Evolutionary conservation across 2,888 invertebrate species (phyloP), one percentile per base, ranked within the genome.

Genomic region (Caenorhabditis auriculariae): DNA sequence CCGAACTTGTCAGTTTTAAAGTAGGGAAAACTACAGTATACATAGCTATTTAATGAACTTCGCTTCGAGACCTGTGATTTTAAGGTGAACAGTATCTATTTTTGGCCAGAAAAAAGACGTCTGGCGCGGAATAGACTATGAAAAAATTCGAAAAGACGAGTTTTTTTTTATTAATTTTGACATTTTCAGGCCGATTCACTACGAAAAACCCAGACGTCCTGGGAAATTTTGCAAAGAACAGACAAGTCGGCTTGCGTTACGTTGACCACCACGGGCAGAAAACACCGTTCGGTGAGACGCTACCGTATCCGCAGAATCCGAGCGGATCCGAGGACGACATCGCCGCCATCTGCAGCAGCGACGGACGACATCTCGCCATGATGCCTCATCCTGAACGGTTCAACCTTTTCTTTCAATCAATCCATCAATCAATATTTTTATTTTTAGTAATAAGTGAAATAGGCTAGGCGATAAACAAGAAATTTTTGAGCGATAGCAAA

Each of bases 331-430:
- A 83, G 86, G 88, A 86, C 74, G 94, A 92, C 23, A 87, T 93
- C 64, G 95, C 95, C 24, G 94, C 90, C 15, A 84, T 96, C 53
- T 90, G 92, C 74, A 95, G 95, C 0, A 79, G 83, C 1, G 89
- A 95, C 84, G 96, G 95, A 0, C 88, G 95, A 4, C 95, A 96
- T 84, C 86, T 95, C 73, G 96, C 94, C 0, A 88, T 96, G 87
- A 98, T 98, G 96, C 96, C 96, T 2, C 96, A 98, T 85, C 95
- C 96, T 0, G 96, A 98, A 84, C 87, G 67, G 51, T 50, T n/a
- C n/a, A n/a, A n/a, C n/a, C n/a, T n/a, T n/a, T n/a, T n/a, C n/a
- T n/a, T 17, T 41, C n/a, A 41, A n/a, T 15, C 19, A 41, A 12
- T 41, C 19, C 41, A 41, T 41, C 9, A n/a, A n/a, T n/a, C n/a